These are phyloP conservation scores for Pogonus chalceus DNA, from an alignment of 1,140 invertebrate genomes.

Conservation along the genomic window DNA sequence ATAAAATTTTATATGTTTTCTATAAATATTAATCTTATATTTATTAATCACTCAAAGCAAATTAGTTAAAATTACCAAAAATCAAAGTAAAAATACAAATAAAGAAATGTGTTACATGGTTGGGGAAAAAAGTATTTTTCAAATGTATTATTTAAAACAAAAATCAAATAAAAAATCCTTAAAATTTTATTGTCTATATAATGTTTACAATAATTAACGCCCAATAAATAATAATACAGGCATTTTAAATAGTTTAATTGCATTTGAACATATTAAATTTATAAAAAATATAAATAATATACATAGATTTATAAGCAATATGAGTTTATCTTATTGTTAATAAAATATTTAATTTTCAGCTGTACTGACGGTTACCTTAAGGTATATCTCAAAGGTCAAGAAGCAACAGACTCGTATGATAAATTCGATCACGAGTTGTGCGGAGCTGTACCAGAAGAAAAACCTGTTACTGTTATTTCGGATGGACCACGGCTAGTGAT, in stretches of 20 bases:
- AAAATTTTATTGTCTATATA: too few species aligned
- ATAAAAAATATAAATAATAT: background rate
- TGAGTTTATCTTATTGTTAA: slow-evolving; percentile 1
- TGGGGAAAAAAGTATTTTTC: too few species aligned
- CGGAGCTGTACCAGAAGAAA: slow-evolving; percentile 57
- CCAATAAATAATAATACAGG: background rate
- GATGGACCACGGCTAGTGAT: slow-evolving; percentile 88
- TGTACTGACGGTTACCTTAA: slow-evolving; percentile 87
- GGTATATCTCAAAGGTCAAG: slow-evolving; percentile 84
- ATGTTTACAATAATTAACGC: background rate
- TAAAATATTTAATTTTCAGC: slow-evolving; percentile 31
- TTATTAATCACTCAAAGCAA: too few species aligned
- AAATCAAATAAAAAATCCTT: too few species aligned
- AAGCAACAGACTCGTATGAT: slow-evolving; percentile 84
- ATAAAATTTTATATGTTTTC: too few species aligned
- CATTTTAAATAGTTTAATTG: background rate
- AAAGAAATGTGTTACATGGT: too few species aligned
- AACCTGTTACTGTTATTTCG: slow-evolving; percentile 64
- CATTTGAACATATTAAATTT: background rate
- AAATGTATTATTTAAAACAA: too few species aligned
- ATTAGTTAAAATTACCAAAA: too few species aligned
- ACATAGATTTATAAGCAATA: background rate
- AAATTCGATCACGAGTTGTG: slow-evolving; percentile 90
- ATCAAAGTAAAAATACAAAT: too few species aligned
- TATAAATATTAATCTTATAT: too few species aligned